A percentile compares a stretch with the other conserved stretches of the same genome.
Evolutionary conservation across 1,140 invertebrate species (phyloP).

Genomic region (Brachystomella parvula): DNA sequence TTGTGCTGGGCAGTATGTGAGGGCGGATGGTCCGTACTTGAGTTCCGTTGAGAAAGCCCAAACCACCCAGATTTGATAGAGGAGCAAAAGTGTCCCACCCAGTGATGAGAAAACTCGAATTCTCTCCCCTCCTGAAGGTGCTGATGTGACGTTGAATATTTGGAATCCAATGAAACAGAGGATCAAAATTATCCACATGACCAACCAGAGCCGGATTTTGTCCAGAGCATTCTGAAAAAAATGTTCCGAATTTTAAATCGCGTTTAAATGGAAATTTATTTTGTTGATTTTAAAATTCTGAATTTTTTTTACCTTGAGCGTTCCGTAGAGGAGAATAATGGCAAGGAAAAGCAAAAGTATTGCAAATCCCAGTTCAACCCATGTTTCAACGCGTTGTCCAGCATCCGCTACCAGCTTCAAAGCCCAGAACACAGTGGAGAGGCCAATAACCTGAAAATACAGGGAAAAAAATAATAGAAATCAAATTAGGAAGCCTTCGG

Average conservation of each 20-base stretch:
- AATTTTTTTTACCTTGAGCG: conserved; percentile 18
- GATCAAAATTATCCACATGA: conserved; percentile 22
- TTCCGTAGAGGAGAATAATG: conserved; percentile 21
- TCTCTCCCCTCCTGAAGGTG: background rate
- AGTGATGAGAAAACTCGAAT: background rate
- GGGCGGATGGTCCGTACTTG: conserved; percentile 13
- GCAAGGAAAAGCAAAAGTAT: conserved; percentile 18
- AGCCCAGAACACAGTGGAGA: background rate
- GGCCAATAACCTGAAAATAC: background rate
- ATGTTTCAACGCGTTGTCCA: conserved; percentile 12
- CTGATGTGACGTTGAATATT: conserved; percentile 17
- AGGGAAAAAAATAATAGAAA: background rate
- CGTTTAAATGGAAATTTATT: background rate
- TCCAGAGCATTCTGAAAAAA: background rate
- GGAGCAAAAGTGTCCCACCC: conserved; percentile 10
- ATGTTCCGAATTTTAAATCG: background rate
- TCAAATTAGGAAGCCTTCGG: too few relatives aligned
- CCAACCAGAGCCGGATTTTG: conserved; percentile 24
- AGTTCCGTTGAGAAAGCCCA: conserved; percentile 28
- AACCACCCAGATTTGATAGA: conserved; percentile 34
- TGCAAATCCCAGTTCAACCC: conserved; percentile 9
- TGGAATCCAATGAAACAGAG: conserved; percentile 14
- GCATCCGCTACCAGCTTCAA: background rate
- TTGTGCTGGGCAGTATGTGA: conserved; percentile 32
- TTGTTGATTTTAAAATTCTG: background rate